Evolutionary conservation across 1,140 invertebrate species (phyloP).

Genomic region (Acromyrmex charruanus): DNA sequence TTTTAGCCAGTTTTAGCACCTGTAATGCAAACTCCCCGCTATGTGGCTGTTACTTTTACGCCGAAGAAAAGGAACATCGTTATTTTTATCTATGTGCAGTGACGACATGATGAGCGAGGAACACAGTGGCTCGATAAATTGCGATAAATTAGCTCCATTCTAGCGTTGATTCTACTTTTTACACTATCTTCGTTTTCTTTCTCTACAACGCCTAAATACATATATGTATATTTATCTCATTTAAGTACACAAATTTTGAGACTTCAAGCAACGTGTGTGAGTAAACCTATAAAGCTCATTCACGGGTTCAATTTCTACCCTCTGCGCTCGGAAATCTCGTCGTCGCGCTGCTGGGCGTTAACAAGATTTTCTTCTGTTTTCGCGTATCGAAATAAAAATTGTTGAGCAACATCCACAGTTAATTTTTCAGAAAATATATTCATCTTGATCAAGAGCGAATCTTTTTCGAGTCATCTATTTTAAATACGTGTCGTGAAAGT

Average conservation of each 20-base stretch:
- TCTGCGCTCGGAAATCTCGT: background rate
- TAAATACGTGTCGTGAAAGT: too few species aligned
- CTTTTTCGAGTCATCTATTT: too few species aligned
- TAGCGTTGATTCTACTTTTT: too few species aligned
- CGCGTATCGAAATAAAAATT: background rate
- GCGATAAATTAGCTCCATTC: background rate
- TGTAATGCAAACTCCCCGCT: slow-evolving; percentile 8
- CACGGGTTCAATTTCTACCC: background rate
- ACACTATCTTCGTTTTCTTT: too few species aligned
- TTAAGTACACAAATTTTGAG: too few species aligned
- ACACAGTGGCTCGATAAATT: background rate
- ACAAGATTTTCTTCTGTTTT: background rate
- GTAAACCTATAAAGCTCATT: background rate
- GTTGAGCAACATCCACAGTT: background rate
- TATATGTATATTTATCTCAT: too few species aligned
- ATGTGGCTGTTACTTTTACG: background rate
- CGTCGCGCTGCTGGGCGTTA: background rate
- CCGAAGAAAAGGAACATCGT: background rate
- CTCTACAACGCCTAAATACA: too few species aligned
- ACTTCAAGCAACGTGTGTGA: too few species aligned
- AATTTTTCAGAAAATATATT: background rate
- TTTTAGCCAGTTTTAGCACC: background rate
- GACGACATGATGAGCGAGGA: background rate
- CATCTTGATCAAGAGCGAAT: background rate
- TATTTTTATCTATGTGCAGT: slow-evolving; percentile 25